Evolutionary conservation across 2,888 invertebrate genomes (phyloP).

Genomic region (Brachylomia viminalis): DNA sequence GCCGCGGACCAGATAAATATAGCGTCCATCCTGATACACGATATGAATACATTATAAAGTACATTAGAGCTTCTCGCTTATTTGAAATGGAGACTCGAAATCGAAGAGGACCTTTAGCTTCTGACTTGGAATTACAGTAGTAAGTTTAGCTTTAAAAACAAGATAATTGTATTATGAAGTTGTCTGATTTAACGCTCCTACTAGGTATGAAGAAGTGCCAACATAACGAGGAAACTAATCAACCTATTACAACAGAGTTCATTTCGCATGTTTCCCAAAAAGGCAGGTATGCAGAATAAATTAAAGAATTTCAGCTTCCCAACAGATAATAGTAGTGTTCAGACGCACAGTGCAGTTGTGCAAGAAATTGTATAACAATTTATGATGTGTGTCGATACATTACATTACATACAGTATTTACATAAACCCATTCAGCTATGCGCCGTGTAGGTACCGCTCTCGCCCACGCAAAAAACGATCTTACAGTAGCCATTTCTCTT

Average conservation of each 20-base stretch:
- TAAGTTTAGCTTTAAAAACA: neutral
- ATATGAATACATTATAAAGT: neutral
- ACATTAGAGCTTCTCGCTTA: neutral
- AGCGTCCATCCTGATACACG: neutral
- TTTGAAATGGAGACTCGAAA: neutral
- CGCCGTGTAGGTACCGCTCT: constrained; percentile 13
- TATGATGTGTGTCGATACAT: constrained; percentile 47
- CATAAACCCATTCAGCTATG: constrained; percentile 52
- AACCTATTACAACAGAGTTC: constrained; percentile 1
- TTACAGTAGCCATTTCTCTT: constrained; percentile 7
- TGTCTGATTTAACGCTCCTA: neutral
- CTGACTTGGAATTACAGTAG: neutral
- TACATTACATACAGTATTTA: constrained; percentile 53
- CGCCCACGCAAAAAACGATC: constrained; percentile 28
- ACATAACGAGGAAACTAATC: neutral
- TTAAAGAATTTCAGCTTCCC: constrained; percentile 41
- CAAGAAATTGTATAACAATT: constrained; percentile 52
- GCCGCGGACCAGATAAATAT: neutral
- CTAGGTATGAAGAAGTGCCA: neutral
- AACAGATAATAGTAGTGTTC: constrained; percentile 7
- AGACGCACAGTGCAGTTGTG: constrained; percentile 38
- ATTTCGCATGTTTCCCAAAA: constrained; percentile 14
- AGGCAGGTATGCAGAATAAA: neutral
- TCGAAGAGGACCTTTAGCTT: neutral
- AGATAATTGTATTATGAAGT: neutral